A percentile compares a stretch with the other conserved stretches of the same genome.
These are phyloP conservation scores for Sorex fumeus DNA, from an alignment of 2,113 vertebrate species.

Conservation along the genomic window DNA sequence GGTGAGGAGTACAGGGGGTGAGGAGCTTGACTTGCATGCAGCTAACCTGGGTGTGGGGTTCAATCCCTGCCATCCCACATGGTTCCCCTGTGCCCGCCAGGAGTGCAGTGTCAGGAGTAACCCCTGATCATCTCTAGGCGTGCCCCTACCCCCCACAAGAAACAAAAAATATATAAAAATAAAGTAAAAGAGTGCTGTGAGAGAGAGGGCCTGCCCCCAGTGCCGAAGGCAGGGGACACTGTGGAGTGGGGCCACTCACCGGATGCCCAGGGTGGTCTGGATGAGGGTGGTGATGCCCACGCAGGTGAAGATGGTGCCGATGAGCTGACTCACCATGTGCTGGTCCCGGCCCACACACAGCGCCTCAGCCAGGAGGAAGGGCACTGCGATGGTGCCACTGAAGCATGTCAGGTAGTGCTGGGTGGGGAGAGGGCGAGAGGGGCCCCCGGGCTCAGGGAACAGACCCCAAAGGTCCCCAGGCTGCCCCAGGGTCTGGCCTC, in stretches of 20 bases:
- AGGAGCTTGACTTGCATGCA: too few species aligned
- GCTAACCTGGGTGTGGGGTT: too few species aligned
- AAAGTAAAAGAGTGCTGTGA: neutral
- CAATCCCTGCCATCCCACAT: too few species aligned
- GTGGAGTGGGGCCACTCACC: constrained; percentile 86
- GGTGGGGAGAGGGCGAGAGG: accelerated
- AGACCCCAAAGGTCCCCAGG: neutral
- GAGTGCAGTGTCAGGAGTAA: too few species aligned
- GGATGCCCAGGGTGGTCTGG: constrained; percentile 96
- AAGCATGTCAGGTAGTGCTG: constrained; percentile 99
- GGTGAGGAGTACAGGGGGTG: too few species aligned
- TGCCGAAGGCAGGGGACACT: too few species aligned
- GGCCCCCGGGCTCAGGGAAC: neutral
- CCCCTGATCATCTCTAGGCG: too few species aligned
- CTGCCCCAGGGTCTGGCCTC: neutral
- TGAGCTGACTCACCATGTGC: constrained; percentile 95
- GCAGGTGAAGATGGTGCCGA: constrained; percentile 97
- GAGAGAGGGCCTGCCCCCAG: neutral
- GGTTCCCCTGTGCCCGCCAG: too few species aligned
- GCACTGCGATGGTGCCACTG: constrained; percentile 96
- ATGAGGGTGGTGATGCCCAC: constrained; percentile 97
- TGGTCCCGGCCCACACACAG: constrained; percentile 97
- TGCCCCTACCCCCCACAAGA: too few species aligned
- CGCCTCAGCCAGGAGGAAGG: constrained; percentile 96
- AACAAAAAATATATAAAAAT: too few species aligned